Conservation (phyloP, 2,888 invertebrate genomes). For the Sympetrum striolatum region DNA sequence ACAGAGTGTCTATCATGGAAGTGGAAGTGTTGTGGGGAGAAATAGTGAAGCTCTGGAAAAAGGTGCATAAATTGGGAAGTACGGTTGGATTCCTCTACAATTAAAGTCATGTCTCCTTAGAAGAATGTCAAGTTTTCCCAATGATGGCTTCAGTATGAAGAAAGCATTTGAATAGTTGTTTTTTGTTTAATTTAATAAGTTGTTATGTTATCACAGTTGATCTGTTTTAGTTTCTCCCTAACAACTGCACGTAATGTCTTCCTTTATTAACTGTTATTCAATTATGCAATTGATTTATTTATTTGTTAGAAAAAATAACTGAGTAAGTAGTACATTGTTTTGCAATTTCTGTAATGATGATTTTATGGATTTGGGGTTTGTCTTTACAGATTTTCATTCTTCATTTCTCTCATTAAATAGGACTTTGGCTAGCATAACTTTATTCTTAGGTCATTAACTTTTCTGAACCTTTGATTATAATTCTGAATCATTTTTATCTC, state of each 20-base stretch:
- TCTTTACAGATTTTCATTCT: too few relatives aligned
- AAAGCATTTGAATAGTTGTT: not conserved
- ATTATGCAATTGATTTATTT: not conserved
- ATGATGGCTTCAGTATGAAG: not conserved
- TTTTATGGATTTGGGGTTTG: not conserved
- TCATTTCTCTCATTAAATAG: too few relatives aligned
- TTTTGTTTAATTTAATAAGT: not conserved
- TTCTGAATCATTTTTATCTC: too few relatives aligned
- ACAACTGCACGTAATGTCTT: not conserved
- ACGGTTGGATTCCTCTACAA: not conserved
- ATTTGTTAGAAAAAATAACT: not conserved
- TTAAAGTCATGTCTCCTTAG: not conserved
- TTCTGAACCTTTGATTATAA: too few relatives aligned
- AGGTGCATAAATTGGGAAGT: not conserved
- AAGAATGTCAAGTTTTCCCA: not conserved
- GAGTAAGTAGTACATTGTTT: not conserved
- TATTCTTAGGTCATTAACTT: too few relatives aligned
- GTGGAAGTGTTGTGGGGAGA: constrained; percentile 5
- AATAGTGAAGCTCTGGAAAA: not conserved
- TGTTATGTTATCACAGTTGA: not conserved
- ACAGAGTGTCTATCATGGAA: not conserved
- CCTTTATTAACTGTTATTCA: not conserved
- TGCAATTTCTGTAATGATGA: not conserved
- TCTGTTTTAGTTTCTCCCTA: not conserved
- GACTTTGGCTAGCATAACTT: too few relatives aligned